phyloP scores from a whole-genome alignment of 2,113 vertebrate genomes.

The Pampusana beccarii region DNA sequence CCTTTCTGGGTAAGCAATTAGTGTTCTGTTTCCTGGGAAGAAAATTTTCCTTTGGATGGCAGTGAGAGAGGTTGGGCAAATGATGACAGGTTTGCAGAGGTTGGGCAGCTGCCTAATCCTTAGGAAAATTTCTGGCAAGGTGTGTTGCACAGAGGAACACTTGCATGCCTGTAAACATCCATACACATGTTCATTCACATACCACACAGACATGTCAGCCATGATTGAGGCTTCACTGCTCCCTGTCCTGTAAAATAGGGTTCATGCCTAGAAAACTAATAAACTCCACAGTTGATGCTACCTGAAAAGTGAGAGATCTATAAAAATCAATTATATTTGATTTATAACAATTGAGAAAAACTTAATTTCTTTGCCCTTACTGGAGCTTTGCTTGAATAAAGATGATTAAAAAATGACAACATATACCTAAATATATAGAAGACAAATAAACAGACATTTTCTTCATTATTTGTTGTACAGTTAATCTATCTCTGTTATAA shows the following conservation, averaged over 20 bases:
- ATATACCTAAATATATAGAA: background rate
- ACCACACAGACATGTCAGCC: background rate
- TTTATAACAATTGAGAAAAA: background rate
- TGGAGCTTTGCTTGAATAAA: background rate
- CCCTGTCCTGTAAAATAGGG: background rate
- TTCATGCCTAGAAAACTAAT: background rate
- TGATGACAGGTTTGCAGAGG: background rate
- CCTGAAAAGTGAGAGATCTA: background rate
- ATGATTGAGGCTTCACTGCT: background rate
- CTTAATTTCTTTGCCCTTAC: background rate
- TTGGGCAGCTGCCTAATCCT: background rate
- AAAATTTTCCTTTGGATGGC: constrained; percentile 9
- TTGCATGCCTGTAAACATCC: background rate
- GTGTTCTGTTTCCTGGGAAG: background rate
- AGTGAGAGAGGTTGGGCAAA: background rate
- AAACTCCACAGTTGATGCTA: background rate
- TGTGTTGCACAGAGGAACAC: background rate
- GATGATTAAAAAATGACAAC: background rate
- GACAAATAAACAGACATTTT: background rate
- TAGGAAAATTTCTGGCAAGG: background rate
- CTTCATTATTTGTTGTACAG: background rate
- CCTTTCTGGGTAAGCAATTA: background rate
- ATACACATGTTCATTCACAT: background rate
- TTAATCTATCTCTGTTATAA: background rate
- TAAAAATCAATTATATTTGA: background rate